Conservation (phyloP, 1,140 invertebrate species). For the Drosophila chauvacae region DNA sequence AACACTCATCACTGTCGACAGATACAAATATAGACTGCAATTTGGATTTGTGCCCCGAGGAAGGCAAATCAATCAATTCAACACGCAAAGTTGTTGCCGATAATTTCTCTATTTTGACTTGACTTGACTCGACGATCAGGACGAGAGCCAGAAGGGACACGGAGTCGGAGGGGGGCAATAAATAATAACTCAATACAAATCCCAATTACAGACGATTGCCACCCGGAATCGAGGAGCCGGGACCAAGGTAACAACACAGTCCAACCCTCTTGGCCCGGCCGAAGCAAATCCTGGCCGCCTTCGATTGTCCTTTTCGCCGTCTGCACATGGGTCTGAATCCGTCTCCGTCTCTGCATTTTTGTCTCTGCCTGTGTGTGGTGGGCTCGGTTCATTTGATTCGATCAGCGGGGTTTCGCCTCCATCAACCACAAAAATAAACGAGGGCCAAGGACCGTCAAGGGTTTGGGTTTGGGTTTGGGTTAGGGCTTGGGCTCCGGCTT, state of each 20-base stretch:
- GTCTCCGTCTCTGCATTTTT: constrained; percentile 5
- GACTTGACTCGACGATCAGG: constrained; percentile 33
- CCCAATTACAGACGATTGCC: constrained; percentile 80
- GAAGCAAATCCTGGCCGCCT: constrained; percentile 64
- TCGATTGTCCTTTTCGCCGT: constrained; percentile 74
- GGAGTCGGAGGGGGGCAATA: constrained; percentile 55
- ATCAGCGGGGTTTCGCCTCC: constrained; percentile 83
- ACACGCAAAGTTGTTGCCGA: constrained; percentile 76
- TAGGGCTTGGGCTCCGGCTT: not conserved
- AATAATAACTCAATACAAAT: constrained; percentile 84
- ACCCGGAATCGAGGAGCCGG: constrained; percentile 55
- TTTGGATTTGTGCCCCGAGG: constrained; percentile 37
- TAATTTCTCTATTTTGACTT: constrained; percentile 83
- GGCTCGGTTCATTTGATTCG: constrained; percentile 81
- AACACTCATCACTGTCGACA: constrained; percentile 14
- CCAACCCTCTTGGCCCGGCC: constrained; percentile 48
- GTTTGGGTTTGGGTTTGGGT: not conserved
- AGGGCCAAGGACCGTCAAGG: constrained; percentile 50
- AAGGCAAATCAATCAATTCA: constrained; percentile 79
- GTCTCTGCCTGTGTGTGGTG: constrained; percentile 42
- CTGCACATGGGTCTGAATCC: constrained; percentile 21
- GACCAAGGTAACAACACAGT: constrained; percentile 45
- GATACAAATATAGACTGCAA: constrained; percentile 42
- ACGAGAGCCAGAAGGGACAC: constrained; percentile 1
- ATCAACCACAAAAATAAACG: constrained; percentile 54